A percentile compares a stretch with the other conserved stretches of the same genome.
Evolutionary conservation across 2,113 vertebrate genomes (phyloP).

Genomic region (Pristiophorus japonicus): DNA sequence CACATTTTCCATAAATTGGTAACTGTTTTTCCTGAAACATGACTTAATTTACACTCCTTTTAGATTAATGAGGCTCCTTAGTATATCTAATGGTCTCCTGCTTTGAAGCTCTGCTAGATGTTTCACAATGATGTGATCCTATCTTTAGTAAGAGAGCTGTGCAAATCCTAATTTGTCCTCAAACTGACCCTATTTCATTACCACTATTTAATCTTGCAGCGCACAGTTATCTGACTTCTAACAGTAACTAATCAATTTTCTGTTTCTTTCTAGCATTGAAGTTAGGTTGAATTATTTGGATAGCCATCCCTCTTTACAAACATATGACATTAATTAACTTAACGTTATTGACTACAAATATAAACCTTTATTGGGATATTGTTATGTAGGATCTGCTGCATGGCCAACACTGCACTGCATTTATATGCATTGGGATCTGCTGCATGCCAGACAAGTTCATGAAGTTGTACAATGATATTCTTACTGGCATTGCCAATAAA

Average conservation of each 20-base stretch:
- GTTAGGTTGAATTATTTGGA: background rate
- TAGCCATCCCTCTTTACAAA: background rate
- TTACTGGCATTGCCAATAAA: background rate
- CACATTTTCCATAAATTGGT: background rate
- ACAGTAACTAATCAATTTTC: background rate
- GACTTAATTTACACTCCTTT: conserved; percentile 15
- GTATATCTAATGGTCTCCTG: background rate
- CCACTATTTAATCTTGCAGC: background rate
- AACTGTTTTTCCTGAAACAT: background rate
- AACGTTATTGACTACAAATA: background rate
- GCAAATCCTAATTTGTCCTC: conserved; percentile 18
- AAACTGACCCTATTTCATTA: conserved; percentile 7
- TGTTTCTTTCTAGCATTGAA: conserved; percentile 17
- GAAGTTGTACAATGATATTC: background rate
- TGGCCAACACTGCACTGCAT: background rate
- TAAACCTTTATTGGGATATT: conserved; percentile 7
- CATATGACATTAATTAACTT: conserved; percentile 28
- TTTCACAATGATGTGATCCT: conserved; percentile 10
- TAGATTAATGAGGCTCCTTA: background rate
- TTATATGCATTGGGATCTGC: background rate
- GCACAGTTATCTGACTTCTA: background rate
- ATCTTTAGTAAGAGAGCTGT: background rate
- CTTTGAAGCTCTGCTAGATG: conserved; percentile 22
- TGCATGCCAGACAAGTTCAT: background rate
- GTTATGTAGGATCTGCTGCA: background rate